These are phyloP conservation scores for Montipora foliosa DNA, from an alignment of 64 coral and sea anemone species.

Conservation along the genomic window DNA sequence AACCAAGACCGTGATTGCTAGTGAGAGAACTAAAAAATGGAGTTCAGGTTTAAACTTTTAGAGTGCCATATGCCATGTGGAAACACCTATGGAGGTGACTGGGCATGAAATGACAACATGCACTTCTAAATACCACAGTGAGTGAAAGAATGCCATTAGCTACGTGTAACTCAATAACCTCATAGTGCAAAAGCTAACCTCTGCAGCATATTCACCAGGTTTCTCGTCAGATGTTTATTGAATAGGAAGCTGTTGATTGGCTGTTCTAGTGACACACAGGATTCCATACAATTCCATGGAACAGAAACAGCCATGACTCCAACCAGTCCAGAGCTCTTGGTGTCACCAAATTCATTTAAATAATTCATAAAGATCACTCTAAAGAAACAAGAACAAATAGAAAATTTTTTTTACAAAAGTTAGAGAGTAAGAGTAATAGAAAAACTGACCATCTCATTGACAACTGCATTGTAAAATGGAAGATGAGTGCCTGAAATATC, in stretches of 20 bases:
- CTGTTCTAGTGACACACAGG: constrained; percentile 82
- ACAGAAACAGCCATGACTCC: constrained; percentile 79
- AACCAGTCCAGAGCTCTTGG: constrained; percentile 68
- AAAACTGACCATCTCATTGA: too few relatives aligned
- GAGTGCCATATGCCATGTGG: too few relatives aligned
- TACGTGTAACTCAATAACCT: not conserved
- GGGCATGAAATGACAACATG: too few relatives aligned
- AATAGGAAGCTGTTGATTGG: constrained; percentile 88
- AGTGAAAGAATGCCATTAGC: too few relatives aligned
- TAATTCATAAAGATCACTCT: constrained; percentile 97
- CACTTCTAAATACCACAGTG: too few relatives aligned
- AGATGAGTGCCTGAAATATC: too few relatives aligned
- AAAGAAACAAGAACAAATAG: not conserved
- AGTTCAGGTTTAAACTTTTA: too few relatives aligned
- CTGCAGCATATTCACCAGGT: constrained; percentile 75
- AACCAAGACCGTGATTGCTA: too few relatives aligned
- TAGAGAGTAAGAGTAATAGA: not conserved
- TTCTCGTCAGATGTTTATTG: constrained; percentile 87
- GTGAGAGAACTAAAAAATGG: too few relatives aligned
- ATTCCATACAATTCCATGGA: constrained; percentile 91
- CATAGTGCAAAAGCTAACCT: not conserved
- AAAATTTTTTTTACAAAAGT: not conserved
- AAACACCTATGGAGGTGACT: too few relatives aligned
- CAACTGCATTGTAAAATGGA: too few relatives aligned
- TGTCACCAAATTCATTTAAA: constrained; percentile 82